Conservation (phyloP, 2,888 invertebrate genomes). For the Raillietiella orientalis region DNA sequence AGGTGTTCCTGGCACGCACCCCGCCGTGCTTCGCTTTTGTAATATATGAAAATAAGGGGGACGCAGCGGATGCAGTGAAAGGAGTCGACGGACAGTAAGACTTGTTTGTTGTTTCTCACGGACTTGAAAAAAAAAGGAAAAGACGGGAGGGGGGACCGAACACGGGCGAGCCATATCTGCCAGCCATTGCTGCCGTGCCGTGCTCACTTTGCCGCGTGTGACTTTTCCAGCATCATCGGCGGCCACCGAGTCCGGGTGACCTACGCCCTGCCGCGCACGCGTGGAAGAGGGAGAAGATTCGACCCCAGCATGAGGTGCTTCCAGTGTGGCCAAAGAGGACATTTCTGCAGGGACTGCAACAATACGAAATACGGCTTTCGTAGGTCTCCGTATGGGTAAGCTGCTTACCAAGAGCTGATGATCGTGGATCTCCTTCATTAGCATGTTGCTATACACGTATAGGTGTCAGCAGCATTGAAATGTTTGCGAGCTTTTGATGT, state of each 20-base stretch:
- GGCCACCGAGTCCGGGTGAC: slow-evolving; percentile 19
- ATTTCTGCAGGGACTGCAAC: slow-evolving; percentile 22
- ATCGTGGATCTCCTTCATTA: no score
- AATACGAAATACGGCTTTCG: slow-evolving; percentile 11
- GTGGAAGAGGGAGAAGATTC: slow-evolving; percentile 17
- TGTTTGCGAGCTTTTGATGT: no score
- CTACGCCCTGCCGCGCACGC: slow-evolving; percentile 18
- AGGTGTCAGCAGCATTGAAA: no score
- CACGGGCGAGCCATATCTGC: no score
- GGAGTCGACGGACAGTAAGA: slow-evolving; percentile 18
- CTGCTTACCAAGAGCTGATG: no score
- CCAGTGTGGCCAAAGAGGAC: slow-evolving; percentile 21
- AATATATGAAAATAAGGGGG: slow-evolving; percentile 19
- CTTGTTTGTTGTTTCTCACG: no score
- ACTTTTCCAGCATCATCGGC: slow-evolving; percentile 14
- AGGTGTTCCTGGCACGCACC: slow-evolving; percentile 23
- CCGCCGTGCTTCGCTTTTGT: slow-evolving; percentile 26
- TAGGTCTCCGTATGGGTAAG: slow-evolving; percentile 8
- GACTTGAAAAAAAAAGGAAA: no score
- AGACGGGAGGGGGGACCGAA: no score
- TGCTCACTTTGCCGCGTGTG: no score
- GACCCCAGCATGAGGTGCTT: slow-evolving; percentile 22
- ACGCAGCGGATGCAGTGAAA: slow-evolving; percentile 17
- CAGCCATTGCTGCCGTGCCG: no score
- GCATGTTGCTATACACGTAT: no score